phyloP scores from a whole-genome alignment of 2,888 invertebrate genomes.

The Ophion ellenae region DNA sequence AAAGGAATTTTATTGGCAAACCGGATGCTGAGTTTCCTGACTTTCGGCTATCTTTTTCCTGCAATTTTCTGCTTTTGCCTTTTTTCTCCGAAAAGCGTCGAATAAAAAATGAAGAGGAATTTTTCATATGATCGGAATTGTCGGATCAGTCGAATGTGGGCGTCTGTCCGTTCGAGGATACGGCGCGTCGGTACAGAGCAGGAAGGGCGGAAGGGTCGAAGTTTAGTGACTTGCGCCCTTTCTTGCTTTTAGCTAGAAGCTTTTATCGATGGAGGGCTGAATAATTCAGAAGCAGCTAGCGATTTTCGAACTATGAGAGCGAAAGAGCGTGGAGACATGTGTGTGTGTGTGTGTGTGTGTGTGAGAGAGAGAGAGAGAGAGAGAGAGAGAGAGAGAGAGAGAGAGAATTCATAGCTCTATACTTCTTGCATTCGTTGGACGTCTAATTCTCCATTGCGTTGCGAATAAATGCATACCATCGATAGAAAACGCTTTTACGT shows the following conservation, averaged over 20 bases:
- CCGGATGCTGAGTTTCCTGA: background rate
- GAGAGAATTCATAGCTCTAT: conserved; percentile 62
- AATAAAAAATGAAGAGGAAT: conserved; percentile 4
- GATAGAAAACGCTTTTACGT: conserved; percentile 74
- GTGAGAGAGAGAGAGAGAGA: conserved; percentile 4
- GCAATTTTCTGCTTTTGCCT: too few species aligned
- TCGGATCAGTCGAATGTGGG: too few species aligned
- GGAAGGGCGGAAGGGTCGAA: too few species aligned
- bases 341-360: too few species aligned
- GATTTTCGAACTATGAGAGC: conserved; percentile 76
- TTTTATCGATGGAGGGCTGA: conserved; percentile 78
- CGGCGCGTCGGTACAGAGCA: too few species aligned
- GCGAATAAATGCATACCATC: conserved; percentile 80
- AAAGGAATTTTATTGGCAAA: background rate
- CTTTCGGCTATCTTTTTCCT: background rate
- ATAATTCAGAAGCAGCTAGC: conserved; percentile 79
- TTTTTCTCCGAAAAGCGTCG: background rate
- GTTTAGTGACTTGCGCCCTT: too few species aligned
- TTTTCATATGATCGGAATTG: background rate
- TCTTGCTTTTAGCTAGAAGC: conserved; percentile 63
- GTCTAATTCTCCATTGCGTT: conserved; percentile 76
- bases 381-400: conserved; percentile 3
- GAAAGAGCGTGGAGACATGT: conserved; percentile 58
- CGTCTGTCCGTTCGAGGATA: too few species aligned
- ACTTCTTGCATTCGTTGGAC: conserved; percentile 63